Percentiles rank a stretch among this genome's conserved stretches.
phyloP scores from a whole-genome alignment of 2,113 vertebrate genomes.

The Dasyurus viverrinus region DNA sequence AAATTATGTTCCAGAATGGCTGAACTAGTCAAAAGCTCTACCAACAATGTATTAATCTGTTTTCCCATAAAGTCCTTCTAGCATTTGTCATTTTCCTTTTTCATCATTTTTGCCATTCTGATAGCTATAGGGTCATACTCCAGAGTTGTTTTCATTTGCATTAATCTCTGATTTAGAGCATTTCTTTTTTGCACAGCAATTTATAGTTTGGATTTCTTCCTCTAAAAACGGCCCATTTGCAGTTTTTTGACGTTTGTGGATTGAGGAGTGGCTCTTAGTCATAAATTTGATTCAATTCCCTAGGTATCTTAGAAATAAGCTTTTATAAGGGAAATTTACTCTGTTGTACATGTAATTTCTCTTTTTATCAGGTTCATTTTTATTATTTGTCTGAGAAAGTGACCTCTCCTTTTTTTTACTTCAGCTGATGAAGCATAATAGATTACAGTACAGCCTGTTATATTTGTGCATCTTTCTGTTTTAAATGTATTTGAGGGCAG shows the following conservation, averaged over 20 bases:
- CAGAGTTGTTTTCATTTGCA: slow-evolving; percentile 48
- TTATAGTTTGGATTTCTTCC: slow-evolving; percentile 16
- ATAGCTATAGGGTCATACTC: no score
- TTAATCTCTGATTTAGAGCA: slow-evolving; percentile 38
- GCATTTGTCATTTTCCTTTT: background rate
- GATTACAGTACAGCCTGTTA: no score
- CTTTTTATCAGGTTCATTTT: no score
- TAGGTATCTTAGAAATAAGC: background rate
- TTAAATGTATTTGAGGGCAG: no score
- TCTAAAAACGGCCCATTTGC: slow-evolving; percentile 40
- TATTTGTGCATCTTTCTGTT: no score
- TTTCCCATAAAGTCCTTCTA: background rate
- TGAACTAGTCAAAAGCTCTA: background rate
- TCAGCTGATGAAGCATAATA: no score
- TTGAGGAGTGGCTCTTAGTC: background rate
- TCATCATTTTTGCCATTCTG: background rate
- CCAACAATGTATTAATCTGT: background rate
- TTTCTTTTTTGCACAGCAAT: background rate
- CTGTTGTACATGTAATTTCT: no score
- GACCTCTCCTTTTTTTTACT: no score
- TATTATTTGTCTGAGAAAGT: no score
- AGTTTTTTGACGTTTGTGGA: background rate
- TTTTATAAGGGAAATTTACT: no score
- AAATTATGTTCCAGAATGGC: background rate
- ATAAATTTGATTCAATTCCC: background rate